Percentiles rank a stretch among this genome's conserved stretches.
Evolutionary conservation across 1,140 invertebrate species (phyloP).

Genomic region (Neotoxoptera formosana): DNA sequence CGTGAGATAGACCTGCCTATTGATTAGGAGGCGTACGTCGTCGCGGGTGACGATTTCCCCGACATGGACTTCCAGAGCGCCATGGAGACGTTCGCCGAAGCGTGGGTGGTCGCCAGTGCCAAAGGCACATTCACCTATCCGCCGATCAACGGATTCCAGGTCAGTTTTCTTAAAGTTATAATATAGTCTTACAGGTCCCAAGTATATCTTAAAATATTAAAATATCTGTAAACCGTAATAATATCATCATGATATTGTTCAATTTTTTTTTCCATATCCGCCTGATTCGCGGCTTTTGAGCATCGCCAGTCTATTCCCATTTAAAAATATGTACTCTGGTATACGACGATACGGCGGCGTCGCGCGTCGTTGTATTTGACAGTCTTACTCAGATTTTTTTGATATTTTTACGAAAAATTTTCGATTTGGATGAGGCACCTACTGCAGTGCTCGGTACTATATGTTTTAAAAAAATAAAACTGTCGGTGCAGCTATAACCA

Average conservation of each 20-base stretch:
- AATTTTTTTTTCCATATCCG: background rate
- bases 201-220: no score
- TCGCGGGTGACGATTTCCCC: background rate
- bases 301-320: background rate
- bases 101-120: slow-evolving; percentile 93
- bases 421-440: no score
- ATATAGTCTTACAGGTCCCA: no score
- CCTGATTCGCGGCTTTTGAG: background rate
- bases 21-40: background rate
- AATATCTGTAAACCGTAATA: no score
- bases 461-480: background rate
- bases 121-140: slow-evolving; percentile 67
- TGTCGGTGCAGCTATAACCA: background rate
- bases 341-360: no score
- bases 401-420: no score
- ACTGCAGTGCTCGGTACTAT: no score
- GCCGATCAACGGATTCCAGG: slow-evolving; percentile 66
- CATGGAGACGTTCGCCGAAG: slow-evolving; percentile 96
- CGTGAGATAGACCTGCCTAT: background rate
- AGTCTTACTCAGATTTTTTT: no score
- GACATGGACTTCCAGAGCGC: slow-evolving; percentile 96
- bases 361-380: background rate
- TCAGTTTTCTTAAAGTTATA: slow-evolving; percentile 65
- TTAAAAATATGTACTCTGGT: background rate
- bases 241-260: background rate